These are phyloP conservation scores for Chionomys nivalis DNA, from an alignment of 2,113 vertebrate genomes.

Conservation along the genomic window DNA sequence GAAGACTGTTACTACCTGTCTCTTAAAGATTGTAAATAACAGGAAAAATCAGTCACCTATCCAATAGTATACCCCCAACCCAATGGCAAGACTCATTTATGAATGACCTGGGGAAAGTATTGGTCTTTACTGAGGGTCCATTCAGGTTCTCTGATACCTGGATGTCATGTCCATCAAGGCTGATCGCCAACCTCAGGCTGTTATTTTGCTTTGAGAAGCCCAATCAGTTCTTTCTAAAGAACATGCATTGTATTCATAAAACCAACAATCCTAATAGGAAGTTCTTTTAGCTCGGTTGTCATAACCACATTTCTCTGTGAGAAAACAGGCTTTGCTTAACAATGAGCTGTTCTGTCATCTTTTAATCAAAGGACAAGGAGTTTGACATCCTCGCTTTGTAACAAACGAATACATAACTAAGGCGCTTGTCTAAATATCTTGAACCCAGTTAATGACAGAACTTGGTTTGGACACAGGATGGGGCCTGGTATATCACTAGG, in stretches of 20 bases:
- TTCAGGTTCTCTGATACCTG: background rate
- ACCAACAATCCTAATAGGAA: background rate
- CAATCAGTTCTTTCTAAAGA: background rate
- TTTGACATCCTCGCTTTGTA: background rate
- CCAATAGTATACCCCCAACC: background rate
- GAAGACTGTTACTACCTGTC: background rate
- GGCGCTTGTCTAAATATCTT: background rate
- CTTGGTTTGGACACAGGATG: background rate
- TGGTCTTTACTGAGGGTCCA: background rate
- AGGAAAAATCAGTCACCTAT: background rate
- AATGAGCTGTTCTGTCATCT: background rate
- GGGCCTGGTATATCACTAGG: too few species aligned
- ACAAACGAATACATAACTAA: background rate
- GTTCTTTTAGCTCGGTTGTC: background rate
- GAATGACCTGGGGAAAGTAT: background rate
- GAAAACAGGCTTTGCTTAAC: slow-evolving; percentile 1
- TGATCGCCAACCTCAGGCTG: background rate
- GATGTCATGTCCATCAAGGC: background rate
- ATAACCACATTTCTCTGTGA: background rate
- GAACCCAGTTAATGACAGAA: background rate
- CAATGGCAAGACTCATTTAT: slow-evolving; percentile 1
- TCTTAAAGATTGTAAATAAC: background rate
- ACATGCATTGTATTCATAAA: background rate
- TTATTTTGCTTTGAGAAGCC: background rate
- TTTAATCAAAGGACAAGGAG: background rate